Base-by-base conservation (phyloP, 2,797 vertebrate species). In the Hypotaenidia okinawae region DNA sequence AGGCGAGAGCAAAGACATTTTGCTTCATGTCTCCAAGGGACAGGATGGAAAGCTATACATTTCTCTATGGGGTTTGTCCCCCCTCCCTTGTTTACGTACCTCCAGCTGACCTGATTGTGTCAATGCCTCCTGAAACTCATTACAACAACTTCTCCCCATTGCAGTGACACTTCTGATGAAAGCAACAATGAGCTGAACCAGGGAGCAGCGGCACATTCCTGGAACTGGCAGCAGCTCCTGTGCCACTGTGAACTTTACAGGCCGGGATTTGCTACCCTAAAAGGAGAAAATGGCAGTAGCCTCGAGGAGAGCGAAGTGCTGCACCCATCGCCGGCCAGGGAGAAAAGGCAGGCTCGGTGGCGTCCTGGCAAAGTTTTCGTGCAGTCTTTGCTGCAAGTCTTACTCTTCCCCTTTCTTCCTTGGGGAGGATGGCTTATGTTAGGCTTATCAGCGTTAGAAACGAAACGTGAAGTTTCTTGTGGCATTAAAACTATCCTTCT, bases 141-240 rank as follows among this genome's bases (percentile, higher is more conserved):
- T 88, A 45, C 35, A 85, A 75, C 90, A 76, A 91, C 43, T 91
- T 86, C 83, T 79, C 61, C 92, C 87, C 59, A 32, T 51, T 74
- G 72, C 95, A 88, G 79, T 93, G 93, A 94, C 90, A 78, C 25
- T 94, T 93, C 87, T 94, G 92, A 90, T 35, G 95, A 96, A 95
- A 96, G 96, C 91, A 96, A 37, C 91, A 8, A 66, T 94, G 89
- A 95, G 85, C 89, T 92, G 93, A 95, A 64, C 90, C 6, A 2
- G 80, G 67, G 45, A 55, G 67, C 0, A 0, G 80, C 45, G 35
- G 84, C 64, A 33, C 49, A 64, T 89, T 89, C 57, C 73, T 62
- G 75, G 82, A 78, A 58, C 75, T 52, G 58, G 54, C 63, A 96
- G 83, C 3, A 1, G 62, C 10, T 75, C 35, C 41, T 58, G 33